Conservation (phyloP, 2,113 vertebrate species). For the Sterrhoptilus dennistouni region DNA sequence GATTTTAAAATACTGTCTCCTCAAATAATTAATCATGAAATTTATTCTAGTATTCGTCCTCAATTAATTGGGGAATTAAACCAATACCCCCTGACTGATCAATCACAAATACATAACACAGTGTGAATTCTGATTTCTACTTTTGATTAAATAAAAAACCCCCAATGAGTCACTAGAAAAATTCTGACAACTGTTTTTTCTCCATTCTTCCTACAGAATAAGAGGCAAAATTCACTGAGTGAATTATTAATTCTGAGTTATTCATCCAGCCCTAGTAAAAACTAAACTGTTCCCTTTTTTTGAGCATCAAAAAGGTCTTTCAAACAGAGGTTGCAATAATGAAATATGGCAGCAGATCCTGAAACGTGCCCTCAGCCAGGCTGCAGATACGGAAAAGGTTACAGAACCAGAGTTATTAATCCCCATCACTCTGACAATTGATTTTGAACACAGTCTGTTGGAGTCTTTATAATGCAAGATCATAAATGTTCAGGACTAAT, state of each 20-base stretch:
- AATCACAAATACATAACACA: background rate
- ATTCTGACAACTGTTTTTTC: slow-evolving; percentile 7
- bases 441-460: slow-evolving; percentile 69
- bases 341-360: slow-evolving; percentile 65
- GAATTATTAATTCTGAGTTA: slow-evolving; percentile 60
- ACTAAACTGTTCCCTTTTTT: slow-evolving; percentile 43
- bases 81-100: background rate
- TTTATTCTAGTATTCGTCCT: background rate
- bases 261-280: slow-evolving; percentile 44
- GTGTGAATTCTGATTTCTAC: background rate
- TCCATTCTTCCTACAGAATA: background rate
- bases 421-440: slow-evolving; percentile 72
- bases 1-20: background rate
- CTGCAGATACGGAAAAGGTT: slow-evolving; percentile 62
- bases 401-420: slow-evolving; percentile 71
- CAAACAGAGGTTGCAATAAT: slow-evolving; percentile 62
- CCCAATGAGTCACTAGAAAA: background rate
- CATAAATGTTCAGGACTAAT: slow-evolving; percentile 74
- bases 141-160: background rate
- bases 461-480: slow-evolving; percentile 68
- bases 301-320: slow-evolving; percentile 43
- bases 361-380: slow-evolving; percentile 29
- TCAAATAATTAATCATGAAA: background rate
- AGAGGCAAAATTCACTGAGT: slow-evolving; percentile 25
- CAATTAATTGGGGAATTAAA: background rate